Conservation (phyloP, 1,140 invertebrate genomes). For the Nebria ingens region DNA sequence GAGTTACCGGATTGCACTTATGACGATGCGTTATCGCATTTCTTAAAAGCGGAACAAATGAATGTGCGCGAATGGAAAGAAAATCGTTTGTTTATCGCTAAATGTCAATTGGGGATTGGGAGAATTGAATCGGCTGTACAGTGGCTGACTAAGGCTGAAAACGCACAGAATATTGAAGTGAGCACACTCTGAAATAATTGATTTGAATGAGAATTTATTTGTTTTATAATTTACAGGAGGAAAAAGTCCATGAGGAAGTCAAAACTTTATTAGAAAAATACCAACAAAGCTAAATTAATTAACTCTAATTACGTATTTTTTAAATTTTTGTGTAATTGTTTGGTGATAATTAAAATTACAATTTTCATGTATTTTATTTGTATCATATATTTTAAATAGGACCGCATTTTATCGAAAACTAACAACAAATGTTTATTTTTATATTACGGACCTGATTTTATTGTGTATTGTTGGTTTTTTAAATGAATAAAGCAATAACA, state of each 20-base stretch:
- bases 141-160: slow-evolving; percentile 44
- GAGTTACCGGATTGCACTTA: slow-evolving; percentile 51
- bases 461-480: too few relatives aligned
- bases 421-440: too few relatives aligned
- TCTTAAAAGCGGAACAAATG: slow-evolving; percentile 53
- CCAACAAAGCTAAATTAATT: slow-evolving; percentile 21
- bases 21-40: slow-evolving; percentile 54
- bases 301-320: too few relatives aligned
- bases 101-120: slow-evolving; percentile 49
- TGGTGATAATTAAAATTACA: too few relatives aligned
- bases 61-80: slow-evolving; percentile 52
- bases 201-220: slow-evolving; percentile 10
- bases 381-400: too few relatives aligned
- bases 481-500: too few relatives aligned
- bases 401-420: too few relatives aligned
- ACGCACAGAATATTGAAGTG: slow-evolving; percentile 22
- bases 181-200: slow-evolving; percentile 15
- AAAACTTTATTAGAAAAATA: slow-evolving; percentile 20
- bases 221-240: slow-evolving; percentile 16
- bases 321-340: too few relatives aligned
- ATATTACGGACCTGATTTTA: too few relatives aligned
- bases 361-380: too few relatives aligned
- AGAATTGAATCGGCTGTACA: slow-evolving; percentile 43
- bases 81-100: slow-evolving; percentile 59
- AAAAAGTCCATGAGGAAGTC: slow-evolving; percentile 20